These are phyloP conservation scores for human (Homo sapiens) DNA, from an alignment of 2,113 vertebrate species.

Conservation along the genomic window DNA sequence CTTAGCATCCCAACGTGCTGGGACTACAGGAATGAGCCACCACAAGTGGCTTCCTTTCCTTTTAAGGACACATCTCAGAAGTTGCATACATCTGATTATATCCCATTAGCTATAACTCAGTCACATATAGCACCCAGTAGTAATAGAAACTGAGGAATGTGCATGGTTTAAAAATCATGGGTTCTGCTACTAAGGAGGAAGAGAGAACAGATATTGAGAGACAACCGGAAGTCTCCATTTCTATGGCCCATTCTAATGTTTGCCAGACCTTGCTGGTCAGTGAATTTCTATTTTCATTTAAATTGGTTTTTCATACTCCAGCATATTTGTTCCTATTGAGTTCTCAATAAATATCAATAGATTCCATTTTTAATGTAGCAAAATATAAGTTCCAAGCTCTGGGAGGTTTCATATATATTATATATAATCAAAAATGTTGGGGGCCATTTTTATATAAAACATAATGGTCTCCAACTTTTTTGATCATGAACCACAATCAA, in stretches of 20 bases:
- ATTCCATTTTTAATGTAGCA: neutral
- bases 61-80: neutral
- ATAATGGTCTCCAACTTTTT: neutral
- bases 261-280: neutral
- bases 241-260: neutral
- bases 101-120: neutral
- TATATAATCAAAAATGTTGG: neutral
- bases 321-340: neutral
- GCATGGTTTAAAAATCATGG: neutral
- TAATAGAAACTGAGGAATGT: neutral
- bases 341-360: neutral
- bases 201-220: neutral
- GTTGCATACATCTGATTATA: neutral
- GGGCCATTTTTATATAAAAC: neutral
- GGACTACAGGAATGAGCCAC: no score
- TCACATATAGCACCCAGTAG: accelerated
- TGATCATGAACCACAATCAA: neutral
- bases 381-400: conserved; percentile 7
- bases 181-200: neutral
- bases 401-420: neutral
- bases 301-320: neutral
- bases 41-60: neutral
- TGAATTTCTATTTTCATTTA: neutral
- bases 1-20: no score
- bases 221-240: neutral